Base-by-base conservation (phyloP, 2,113 vertebrate genomes). In the Abramis brama region DNA sequence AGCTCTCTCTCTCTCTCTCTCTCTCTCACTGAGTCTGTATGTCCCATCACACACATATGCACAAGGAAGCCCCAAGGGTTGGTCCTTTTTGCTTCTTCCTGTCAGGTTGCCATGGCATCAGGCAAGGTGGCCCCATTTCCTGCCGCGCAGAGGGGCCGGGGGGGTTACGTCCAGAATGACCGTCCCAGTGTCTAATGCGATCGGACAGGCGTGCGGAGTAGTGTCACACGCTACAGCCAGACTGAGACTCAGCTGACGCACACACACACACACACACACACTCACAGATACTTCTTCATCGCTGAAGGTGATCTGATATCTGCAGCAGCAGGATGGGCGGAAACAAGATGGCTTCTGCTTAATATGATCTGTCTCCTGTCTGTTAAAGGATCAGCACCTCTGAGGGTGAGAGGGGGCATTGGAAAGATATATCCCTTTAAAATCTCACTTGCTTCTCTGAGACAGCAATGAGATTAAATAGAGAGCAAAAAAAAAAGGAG, bases 51-150 rank as follows among this genome's bases (percentile, higher is more conserved):
- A 85, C 43, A 43, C 74, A 57, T 83, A 79, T 60, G 59, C 62
- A 83, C 57, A 82, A 82, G 70, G 81, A 84, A 85, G 87, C 81
- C 87, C 85, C 85, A 62, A 64, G 89, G 89, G 84, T 71, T 45
- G 79, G 77, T 89, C 87, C 87, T 70, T 87, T 85, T 84, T 88
- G 68, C 84, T 87, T 64, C 85, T 88, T 89, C 82, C 88, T 89
- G 87, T 89, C 87, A 84, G 89, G 90, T 92, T 92, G 88, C 91
- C 90, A 92, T 92, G 91, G 89, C 88, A 89, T 85, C 89, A 84
- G 84, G 89, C 86, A 87, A 89, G 89, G 88, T 92, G 89, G 89
- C 91, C 90, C 90, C 82, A 85, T 91, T 91, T 90, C 80, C 84
- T 90, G 87, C 86, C 81, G 50, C 27, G 52, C 60, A 47, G 77